Evolutionary conservation across 2,888 invertebrate genomes (phyloP).

Genomic region (Calliopum simillimum): DNA sequence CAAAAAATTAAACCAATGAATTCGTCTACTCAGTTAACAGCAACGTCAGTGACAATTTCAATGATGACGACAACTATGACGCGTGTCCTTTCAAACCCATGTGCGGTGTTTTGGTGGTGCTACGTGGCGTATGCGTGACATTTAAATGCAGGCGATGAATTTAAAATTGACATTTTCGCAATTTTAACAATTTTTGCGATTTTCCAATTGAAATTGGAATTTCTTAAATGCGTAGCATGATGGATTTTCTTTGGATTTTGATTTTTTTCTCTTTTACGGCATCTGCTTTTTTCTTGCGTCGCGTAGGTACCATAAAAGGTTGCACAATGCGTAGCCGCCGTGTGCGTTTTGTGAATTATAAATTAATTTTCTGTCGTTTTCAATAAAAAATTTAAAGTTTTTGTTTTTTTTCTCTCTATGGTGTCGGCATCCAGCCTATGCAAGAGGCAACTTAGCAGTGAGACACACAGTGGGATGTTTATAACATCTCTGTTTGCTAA

Average conservation of each 20-base stretch:
- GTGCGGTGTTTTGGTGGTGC: not conserved
- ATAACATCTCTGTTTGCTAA: too few relatives aligned
- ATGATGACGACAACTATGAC: not conserved
- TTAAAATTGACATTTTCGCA: conserved; percentile 5
- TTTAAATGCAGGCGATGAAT: conserved; percentile 17
- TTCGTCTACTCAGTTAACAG: too few relatives aligned
- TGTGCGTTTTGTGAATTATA: conserved; percentile 37
- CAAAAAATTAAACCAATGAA: too few relatives aligned
- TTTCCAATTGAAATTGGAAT: not conserved
- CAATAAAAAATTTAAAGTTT: too few relatives aligned
- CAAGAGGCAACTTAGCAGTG: too few relatives aligned
- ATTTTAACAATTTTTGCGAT: not conserved
- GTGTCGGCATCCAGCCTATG: too few relatives aligned
- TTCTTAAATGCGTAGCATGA: not conserved
- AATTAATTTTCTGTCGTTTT: conserved; percentile 20
- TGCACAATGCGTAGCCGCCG: conserved; percentile 30
- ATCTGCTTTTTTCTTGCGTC: conserved; percentile 26
- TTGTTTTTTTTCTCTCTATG: too few relatives aligned
- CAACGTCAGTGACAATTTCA: not conserved
- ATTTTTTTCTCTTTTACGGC: not conserved
- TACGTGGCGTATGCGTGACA: conserved; percentile 18
- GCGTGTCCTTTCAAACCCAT: not conserved
- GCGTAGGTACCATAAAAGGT: conserved; percentile 28
- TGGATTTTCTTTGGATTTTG: too few relatives aligned
- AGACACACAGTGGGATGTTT: too few relatives aligned